phyloP scores from a whole-genome alignment of 2,888 invertebrate species.

The Rambutsinella grinnellia region DNA sequence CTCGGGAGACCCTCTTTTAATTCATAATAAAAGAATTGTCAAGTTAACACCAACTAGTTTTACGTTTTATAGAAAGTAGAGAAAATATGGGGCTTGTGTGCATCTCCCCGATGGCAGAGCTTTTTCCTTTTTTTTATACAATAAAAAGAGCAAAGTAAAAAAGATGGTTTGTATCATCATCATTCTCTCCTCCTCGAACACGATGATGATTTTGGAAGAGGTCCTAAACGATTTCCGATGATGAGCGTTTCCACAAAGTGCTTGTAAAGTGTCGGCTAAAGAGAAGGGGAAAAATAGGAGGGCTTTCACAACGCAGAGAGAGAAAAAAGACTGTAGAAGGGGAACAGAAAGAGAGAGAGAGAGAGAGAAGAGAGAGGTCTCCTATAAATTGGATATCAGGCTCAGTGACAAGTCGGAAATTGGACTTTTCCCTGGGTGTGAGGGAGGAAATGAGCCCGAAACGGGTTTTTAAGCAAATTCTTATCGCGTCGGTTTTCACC shows the following conservation, averaged over 20 bases:
- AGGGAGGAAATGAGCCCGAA: conserved; percentile 66
- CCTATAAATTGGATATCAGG: conserved; percentile 67
- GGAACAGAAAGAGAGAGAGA: conserved; percentile 37
- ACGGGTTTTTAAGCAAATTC: conserved; percentile 67
- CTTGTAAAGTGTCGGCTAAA: conserved; percentile 64
- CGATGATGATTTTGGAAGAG: conserved; percentile 64
- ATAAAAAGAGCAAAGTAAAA: conserved; percentile 9
- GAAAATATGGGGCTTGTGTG: neutral
- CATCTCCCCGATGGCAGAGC: neutral
- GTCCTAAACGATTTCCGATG: conserved; percentile 67
- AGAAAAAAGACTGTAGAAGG: conserved; percentile 42
- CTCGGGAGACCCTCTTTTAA: conserved; percentile 25
- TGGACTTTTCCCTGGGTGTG: conserved; percentile 67
- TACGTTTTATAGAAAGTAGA: conserved; percentile 24
- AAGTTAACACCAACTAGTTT: conserved; percentile 23
- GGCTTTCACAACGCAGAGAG: neutral
- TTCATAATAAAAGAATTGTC: conserved; percentile 23
- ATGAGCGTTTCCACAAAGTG: conserved; percentile 67
- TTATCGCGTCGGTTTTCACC: conserved; percentile 60
- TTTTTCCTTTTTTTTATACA: neutral
- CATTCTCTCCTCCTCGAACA: conserved; percentile 43
- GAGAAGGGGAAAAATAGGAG: conserved; percentile 32
- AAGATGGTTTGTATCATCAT: conserved; percentile 55
- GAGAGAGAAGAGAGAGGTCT: conserved; percentile 53
- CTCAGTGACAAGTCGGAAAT: conserved; percentile 67